phyloP scores from a whole-genome alignment of 2,797 vertebrate species.

The Hafferia zeledoni region DNA sequence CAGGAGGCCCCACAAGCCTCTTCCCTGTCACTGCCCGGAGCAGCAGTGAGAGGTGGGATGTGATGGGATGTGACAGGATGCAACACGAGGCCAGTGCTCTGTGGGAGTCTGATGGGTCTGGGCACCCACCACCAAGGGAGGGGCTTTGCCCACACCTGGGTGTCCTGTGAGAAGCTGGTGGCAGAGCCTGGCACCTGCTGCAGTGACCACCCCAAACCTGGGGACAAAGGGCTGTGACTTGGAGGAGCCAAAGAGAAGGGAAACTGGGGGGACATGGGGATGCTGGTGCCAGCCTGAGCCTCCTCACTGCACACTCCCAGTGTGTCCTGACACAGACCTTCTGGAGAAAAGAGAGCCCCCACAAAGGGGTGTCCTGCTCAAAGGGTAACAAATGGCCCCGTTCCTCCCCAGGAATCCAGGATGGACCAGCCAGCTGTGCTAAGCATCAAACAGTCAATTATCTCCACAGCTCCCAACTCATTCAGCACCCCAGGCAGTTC shows the following conservation, averaged over 20 bases:
- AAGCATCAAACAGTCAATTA: background rate
- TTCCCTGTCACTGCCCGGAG: fast-evolving
- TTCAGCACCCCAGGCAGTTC: background rate
- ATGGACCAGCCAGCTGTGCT: background rate
- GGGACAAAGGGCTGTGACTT: background rate
- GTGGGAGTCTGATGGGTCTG: background rate
- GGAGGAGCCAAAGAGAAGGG: background rate
- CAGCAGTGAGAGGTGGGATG: background rate
- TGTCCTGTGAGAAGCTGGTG: background rate
- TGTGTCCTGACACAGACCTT: background rate
- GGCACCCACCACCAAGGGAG: background rate
- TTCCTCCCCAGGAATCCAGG: background rate
- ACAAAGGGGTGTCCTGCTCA: background rate
- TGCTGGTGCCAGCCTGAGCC: background rate
- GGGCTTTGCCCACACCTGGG: background rate
- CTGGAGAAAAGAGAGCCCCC: background rate
- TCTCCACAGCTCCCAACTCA: background rate
- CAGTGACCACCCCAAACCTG: background rate
- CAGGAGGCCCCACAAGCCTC: background rate
- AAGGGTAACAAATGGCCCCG: background rate
- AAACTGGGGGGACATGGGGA: background rate
- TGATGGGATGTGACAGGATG: background rate
- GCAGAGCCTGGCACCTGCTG: background rate
- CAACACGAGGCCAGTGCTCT: background rate
- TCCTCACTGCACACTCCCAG: background rate